A percentile compares a stretch with the other conserved stretches of the same genome.
Conservation (phyloP, 2,797 vertebrate genomes). For the Acanthurus lineatus region DNA sequence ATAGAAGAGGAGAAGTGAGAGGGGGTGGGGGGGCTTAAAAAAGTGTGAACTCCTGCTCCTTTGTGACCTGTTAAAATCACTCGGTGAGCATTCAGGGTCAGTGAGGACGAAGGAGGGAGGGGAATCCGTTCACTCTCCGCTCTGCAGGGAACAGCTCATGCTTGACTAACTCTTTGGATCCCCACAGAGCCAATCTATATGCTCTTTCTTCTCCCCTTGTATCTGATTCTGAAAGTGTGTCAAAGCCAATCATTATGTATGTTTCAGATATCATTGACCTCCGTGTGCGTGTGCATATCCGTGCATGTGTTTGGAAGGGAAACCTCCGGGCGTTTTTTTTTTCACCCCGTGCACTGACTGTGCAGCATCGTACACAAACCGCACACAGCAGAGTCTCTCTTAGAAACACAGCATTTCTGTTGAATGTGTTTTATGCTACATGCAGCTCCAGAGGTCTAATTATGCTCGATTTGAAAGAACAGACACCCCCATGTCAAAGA, state of each 20-base stretch:
- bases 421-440: slow-evolving; percentile 67
- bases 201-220: slow-evolving; percentile 75
- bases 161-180: slow-evolving; percentile 64
- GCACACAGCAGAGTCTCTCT: slow-evolving; percentile 57
- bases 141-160: slow-evolving; percentile 67
- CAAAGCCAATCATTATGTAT: slow-evolving; percentile 75
- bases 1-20: slow-evolving; percentile 14
- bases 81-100: slow-evolving; percentile 75
- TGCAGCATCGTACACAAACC: slow-evolving; percentile 63
- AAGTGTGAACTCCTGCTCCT: slow-evolving; percentile 76
- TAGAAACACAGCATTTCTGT: slow-evolving; percentile 58
- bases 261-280: slow-evolving; percentile 72
- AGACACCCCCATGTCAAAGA: slow-evolving; percentile 79
- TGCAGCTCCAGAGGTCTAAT: slow-evolving; percentile 75
- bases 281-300: slow-evolving; percentile 15
- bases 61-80: slow-evolving; percentile 77
- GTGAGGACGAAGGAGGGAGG: slow-evolving; percentile 67
- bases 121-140: slow-evolving; percentile 57
- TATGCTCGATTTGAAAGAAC: slow-evolving; percentile 70
- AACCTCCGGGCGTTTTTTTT: slow-evolving; percentile 59
- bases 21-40: slow-evolving; percentile 42
- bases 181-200: slow-evolving; percentile 69
- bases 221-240: slow-evolving; percentile 75
- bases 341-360: slow-evolving; percentile 36
- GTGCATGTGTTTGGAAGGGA: slow-evolving; percentile 36